These are phyloP conservation scores for Lycia hirtaria DNA, from an alignment of 2,888 invertebrate species.

Conservation along the genomic window DNA sequence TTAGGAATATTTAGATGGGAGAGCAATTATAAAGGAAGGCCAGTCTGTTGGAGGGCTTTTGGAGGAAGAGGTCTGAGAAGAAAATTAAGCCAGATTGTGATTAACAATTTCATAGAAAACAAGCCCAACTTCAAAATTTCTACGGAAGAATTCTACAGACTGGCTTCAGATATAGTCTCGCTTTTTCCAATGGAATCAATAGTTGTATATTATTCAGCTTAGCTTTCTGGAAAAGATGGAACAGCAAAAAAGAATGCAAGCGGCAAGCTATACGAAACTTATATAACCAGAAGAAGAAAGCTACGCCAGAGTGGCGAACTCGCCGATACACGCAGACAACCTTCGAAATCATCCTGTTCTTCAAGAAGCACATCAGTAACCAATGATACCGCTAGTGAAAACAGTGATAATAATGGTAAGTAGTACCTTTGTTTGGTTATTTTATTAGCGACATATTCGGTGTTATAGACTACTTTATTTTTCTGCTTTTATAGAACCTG, in stretches of 20 bases:
- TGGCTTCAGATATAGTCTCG: neutral
- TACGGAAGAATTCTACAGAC: neutral
- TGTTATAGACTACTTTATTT: no score
- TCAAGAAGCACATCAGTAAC: neutral
- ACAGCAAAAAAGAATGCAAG: neutral
- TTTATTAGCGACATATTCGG: no score
- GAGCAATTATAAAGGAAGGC: neutral
- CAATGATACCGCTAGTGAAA: neutral
- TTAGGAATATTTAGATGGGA: neutral
- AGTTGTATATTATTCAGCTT: neutral
- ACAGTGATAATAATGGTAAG: neutral
- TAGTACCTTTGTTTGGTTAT: no score
- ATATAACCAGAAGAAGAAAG: neutral
- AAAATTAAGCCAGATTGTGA: neutral
- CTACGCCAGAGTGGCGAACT: neutral
- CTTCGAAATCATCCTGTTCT: neutral
- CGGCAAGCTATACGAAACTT: neutral
- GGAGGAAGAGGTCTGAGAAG: neutral
- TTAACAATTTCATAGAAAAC: neutral
- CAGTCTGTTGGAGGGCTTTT: neutral
- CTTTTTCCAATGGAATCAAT: neutral
- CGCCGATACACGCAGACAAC: neutral
- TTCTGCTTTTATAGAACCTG: neutral
- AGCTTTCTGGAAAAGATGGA: neutral
- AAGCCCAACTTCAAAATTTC: neutral